A percentile compares a stretch with the other conserved stretches of the same genome.
phyloP scores from a whole-genome alignment of 2,888 invertebrate genomes.

The Leucania comma region DNA sequence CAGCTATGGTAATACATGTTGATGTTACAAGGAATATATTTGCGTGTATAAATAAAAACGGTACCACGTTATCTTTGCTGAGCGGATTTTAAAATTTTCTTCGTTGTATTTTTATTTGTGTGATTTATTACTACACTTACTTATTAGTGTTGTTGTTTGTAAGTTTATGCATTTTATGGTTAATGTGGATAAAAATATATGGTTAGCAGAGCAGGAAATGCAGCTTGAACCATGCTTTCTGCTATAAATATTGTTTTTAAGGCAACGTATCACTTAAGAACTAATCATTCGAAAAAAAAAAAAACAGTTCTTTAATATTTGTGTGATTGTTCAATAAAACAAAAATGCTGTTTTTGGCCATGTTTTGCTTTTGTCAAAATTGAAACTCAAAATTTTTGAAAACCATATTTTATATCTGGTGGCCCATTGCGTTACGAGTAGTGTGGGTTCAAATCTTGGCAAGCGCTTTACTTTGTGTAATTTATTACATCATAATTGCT shows the following conservation, averaged over 20 bases:
- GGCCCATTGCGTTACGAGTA: no score
- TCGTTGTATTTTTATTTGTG: slow-evolving; percentile 43
- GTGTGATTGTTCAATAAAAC: no score
- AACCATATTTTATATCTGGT: no score
- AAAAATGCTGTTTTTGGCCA: no score
- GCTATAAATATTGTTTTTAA: neutral
- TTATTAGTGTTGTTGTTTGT: slow-evolving; percentile 13
- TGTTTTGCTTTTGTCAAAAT: no score
- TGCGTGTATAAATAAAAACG: slow-evolving; percentile 66
- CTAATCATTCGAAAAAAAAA: no score
- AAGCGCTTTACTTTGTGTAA: no score
- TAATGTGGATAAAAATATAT: neutral
- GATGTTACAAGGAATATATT: slow-evolving; percentile 71
- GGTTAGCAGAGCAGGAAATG: neutral
- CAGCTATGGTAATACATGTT: slow-evolving; percentile 73
- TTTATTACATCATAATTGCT: no score
- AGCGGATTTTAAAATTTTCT: slow-evolving; percentile 70
- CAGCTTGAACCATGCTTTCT: neutral
- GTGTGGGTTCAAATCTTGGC: no score
- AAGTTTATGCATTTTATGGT: neutral
- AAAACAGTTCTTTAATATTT: no score
- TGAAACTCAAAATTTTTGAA: no score
- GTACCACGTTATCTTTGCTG: slow-evolving; percentile 63
- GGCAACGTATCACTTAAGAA: no score
- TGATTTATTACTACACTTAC: slow-evolving; percentile 34